Percentiles rank a stretch among this genome's conserved stretches.
Conservation (phyloP, 2,888 invertebrate species). For the Eupithecia insigniata region DNA sequence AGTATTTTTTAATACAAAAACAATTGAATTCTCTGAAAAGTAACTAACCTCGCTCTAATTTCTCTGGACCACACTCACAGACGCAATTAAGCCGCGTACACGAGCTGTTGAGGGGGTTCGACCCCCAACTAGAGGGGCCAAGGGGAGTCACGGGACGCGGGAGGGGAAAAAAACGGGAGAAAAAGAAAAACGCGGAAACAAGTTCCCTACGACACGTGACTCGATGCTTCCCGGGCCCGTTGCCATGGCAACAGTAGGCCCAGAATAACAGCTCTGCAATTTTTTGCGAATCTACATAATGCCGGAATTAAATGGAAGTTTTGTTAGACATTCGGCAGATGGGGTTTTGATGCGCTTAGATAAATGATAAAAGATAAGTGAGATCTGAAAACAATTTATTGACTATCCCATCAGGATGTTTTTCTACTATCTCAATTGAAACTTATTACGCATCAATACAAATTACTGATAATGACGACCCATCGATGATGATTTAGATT, state of each 20-base stretch:
- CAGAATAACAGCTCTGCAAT: constrained; percentile 46
- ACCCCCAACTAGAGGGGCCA: constrained; percentile 37
- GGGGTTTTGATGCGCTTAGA: constrained; percentile 10
- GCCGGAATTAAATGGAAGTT: constrained; percentile 18
- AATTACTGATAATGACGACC: not conserved
- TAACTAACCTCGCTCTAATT: constrained; percentile 76
- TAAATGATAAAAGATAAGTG: constrained; percentile 4
- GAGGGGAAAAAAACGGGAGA: constrained; percentile 74
- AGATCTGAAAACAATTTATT: not conserved
- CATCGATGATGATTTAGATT: not conserved
- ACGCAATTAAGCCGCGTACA: constrained; percentile 84
- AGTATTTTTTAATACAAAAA: constrained; percentile 14
- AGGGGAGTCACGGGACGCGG: constrained; percentile 49
- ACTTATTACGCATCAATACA: not conserved
- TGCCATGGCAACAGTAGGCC: constrained; percentile 71
- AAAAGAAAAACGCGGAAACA: constrained; percentile 81
- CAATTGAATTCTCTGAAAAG: constrained; percentile 56
- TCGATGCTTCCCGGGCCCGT: constrained; percentile 80
- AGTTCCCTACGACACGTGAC: constrained; percentile 82
- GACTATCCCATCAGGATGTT: not conserved
- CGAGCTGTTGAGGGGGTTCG: constrained; percentile 67
- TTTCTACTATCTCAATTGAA: not conserved
- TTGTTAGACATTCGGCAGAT: constrained; percentile 1
- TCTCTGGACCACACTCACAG: constrained; percentile 84
- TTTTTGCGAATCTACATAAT: constrained; percentile 46